Base-by-base conservation (phyloP, 2,888 invertebrate species). In the Stratiomys singularior region DNA sequence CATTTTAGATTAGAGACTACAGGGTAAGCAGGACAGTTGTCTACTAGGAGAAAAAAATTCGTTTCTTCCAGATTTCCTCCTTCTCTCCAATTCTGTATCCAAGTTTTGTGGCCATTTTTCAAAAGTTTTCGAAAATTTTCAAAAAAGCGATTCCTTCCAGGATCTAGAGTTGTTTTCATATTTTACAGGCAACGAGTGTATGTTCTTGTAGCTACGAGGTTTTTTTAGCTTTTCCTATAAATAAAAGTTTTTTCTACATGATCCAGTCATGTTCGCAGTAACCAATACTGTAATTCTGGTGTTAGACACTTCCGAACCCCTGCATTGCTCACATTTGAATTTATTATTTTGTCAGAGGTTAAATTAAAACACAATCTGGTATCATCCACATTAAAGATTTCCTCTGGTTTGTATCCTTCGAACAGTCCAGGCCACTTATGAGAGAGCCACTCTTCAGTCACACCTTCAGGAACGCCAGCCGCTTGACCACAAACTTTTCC, bases 231-330 rank as follows among this genome's bases (percentile, higher is more conserved):
- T 84, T 85, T 30, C 85, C 84, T 30, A 85, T 85, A 13, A 84
- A 78, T 3, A 84, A 78, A 30, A 81, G 81, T 78, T 82, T 72
- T 81, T 80, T 83, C 85, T 86, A 81, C 83, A 82, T 15, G 82
- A 81, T 7, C 84, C 84, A 77, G 77, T 81, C 82, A 82, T 82
- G 78, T 85, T 85, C 52, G 82, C 82, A 25, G 82, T 81, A 76
- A 85, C 80, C 79, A 85, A 30, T 21, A 85, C 80, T 23, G 84
- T 85, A 27, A 84, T 80, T 80, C 83, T 80, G 47, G 82, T 82
- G 80, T 84, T 85, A 63, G 84, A 84, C 72, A 83, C 78, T 81
- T 85, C 85, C 63, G 84, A 84, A 25, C 84, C 84, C 21, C 78
- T 80, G 77, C 85, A 85, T 77, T 83, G 28, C 77, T 80, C 81